Evolutionary conservation across 1,140 invertebrate species (phyloP).

Genomic region (Calycopis cecrops): DNA sequence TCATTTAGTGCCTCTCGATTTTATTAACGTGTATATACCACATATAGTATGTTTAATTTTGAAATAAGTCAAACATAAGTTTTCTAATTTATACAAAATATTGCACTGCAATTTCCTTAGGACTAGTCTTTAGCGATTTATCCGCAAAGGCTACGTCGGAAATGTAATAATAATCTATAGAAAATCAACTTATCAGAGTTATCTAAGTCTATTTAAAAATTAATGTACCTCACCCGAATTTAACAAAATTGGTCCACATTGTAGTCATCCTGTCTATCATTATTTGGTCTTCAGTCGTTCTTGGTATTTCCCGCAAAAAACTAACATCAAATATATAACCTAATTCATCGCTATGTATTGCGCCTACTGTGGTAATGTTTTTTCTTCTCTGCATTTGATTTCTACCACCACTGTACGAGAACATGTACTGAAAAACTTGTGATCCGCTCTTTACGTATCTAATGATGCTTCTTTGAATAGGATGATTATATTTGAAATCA

Average conservation of each 20-base stretch:
- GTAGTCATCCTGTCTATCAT: conserved; percentile 30
- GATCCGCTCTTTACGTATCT: conserved; percentile 25
- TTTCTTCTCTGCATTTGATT: conserved; percentile 20
- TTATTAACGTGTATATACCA: no score
- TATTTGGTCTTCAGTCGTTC: conserved; percentile 25
- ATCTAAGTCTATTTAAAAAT: no score
- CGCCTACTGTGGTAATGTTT: conserved; percentile 22
- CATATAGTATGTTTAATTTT: no score
- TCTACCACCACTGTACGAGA: conserved; percentile 30
- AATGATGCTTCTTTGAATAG: conserved; percentile 22
- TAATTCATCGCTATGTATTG: conserved; percentile 32
- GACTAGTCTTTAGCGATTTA: no score
- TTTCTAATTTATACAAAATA: no score
- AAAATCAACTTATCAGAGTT: no score
- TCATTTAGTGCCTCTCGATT: no score
- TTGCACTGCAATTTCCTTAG: no score
- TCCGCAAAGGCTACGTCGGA: no score
- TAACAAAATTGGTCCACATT: conserved; percentile 39
- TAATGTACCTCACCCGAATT: conserved; percentile 30
- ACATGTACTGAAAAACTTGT: conserved; percentile 31
- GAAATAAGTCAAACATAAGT: no score
- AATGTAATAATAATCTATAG: no score
- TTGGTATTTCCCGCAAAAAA: conserved; percentile 4
- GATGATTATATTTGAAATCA: conserved; percentile 26
- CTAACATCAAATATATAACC: conserved; percentile 33